A percentile compares a stretch with the other conserved stretches of the same genome.
phyloP scores from a whole-genome alignment of 2,888 invertebrate species.

The Cheilosia soror region DNA sequence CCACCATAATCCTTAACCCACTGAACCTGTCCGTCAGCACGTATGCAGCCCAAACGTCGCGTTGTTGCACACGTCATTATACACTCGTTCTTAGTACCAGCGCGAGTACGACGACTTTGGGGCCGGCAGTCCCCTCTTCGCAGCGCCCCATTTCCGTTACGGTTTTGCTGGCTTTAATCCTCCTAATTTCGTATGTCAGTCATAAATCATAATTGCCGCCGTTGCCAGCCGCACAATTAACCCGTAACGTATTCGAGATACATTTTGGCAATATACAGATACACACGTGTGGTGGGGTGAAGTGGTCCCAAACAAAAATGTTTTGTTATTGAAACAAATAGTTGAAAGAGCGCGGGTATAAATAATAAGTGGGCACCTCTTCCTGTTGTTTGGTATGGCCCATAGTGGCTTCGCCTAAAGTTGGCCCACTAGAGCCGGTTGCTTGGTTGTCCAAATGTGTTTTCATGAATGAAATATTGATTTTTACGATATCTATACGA shows the following conservation, averaged over 20 bases:
- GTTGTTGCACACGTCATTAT: neutral
- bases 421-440: conserved; percentile 37
- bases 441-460: conserved; percentile 25
- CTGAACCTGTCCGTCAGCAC: neutral
- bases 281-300: neutral
- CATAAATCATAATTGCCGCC: conserved; percentile 65
- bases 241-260: conserved; percentile 32
- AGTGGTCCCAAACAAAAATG: neutral
- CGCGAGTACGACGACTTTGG: conserved; percentile 21
- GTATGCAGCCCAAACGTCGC: conserved; percentile 6
- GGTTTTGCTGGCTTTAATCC: conserved; percentile 50
- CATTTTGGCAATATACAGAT: conserved; percentile 32
- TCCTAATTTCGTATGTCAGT: conserved; percentile 60
- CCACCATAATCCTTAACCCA: neutral
- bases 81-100: neutral
- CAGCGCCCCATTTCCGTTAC: conserved; percentile 56
- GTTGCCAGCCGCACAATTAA: conserved; percentile 39
- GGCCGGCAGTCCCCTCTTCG: conserved; percentile 6
- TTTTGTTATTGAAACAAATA: conserved; percentile 55
- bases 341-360: conserved; percentile 24
- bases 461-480: conserved; percentile 74
- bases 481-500: conserved; percentile 61
- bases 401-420: neutral
- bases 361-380: conserved; percentile 30
- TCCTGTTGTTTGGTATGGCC: conserved; percentile 29